Conservation (phyloP, 2,113 vertebrate genomes). For the Hippopotamus amphibius region DNA sequence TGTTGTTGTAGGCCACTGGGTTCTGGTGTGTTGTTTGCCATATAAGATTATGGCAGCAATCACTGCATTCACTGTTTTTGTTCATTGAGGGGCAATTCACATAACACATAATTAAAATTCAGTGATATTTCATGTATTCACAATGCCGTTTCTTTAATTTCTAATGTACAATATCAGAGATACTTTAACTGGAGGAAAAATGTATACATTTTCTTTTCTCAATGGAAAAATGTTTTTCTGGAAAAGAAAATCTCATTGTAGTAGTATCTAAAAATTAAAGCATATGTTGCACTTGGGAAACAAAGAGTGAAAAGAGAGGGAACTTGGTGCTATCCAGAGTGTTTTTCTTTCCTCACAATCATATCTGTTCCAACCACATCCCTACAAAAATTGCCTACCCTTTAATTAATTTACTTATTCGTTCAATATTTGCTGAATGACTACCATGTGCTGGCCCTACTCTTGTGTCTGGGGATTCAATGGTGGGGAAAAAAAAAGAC, state of each 20-base stretch:
- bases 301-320: neutral
- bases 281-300: neutral
- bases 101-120: neutral
- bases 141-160: neutral
- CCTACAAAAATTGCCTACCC: neutral
- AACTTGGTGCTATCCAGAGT: neutral
- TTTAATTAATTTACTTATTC: neutral
- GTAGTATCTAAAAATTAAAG: neutral
- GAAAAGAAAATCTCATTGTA: neutral
- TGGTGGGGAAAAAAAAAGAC: neutral
- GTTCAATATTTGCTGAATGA: neutral
- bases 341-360: neutral
- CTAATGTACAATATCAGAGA: neutral
- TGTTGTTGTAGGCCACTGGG: neutral
- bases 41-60: neutral
- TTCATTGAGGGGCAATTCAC: neutral
- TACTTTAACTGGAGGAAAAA: neutral
- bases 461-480: neutral
- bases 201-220: neutral
- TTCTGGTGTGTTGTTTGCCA: neutral
- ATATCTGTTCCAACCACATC: neutral
- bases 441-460: neutral
- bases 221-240: neutral
- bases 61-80: neutral
- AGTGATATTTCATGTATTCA: neutral